phyloP scores from a whole-genome alignment of 2,113 vertebrate genomes.

The Lasiurus borealis region DNA sequence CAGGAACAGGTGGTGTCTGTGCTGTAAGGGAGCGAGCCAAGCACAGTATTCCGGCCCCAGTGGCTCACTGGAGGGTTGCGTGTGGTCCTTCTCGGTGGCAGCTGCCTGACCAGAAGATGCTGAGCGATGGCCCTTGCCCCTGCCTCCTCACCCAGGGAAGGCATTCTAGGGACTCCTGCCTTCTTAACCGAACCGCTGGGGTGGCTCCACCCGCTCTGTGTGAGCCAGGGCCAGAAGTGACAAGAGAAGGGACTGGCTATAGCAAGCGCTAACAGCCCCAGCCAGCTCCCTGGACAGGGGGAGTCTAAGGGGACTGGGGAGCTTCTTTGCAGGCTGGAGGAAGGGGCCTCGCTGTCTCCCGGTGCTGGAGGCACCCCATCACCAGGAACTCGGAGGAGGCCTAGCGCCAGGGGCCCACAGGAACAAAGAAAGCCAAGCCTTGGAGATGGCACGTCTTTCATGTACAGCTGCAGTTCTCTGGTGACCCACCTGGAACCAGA shows the following conservation, averaged over 20 bases:
- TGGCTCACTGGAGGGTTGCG: no score
- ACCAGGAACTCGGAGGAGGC: neutral
- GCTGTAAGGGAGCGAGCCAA: neutral
- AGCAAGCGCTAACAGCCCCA: neutral
- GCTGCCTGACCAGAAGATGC: fast-evolving
- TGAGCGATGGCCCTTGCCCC: neutral
- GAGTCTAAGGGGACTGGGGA: no score
- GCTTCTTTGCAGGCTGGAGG: neutral
- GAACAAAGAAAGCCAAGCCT: no score
- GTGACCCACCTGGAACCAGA: no score
- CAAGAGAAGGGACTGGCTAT: neutral
- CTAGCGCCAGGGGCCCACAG: fast-evolving
- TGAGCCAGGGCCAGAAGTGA: neutral
- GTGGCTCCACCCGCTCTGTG: no score
- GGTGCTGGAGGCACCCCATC: neutral
- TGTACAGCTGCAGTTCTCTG: no score
- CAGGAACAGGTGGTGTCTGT: neutral
- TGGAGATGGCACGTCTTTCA: no score
- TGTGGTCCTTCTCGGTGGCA: neutral
- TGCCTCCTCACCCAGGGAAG: neutral
- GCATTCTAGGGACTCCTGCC: neutral
- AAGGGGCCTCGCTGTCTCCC: neutral
- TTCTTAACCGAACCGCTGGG: no score
- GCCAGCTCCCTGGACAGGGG: neutral
- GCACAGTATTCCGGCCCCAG: neutral